These are phyloP conservation scores for Meteorus sp. DNA, from an alignment of 1,140 invertebrate genomes.

Conservation along the genomic window DNA sequence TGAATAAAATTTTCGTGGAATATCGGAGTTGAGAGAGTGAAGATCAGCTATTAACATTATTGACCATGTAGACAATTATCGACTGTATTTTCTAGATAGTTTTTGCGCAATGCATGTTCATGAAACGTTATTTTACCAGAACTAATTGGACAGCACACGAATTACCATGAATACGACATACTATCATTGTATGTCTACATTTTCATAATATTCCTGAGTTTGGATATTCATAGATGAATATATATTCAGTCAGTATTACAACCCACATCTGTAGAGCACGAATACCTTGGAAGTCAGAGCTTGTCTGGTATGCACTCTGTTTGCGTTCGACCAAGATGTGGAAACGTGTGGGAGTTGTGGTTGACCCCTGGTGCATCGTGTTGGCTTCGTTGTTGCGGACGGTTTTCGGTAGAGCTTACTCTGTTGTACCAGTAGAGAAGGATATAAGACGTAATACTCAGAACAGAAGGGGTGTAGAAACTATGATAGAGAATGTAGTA, in stretches of 20 bases:
- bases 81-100: too few species aligned
- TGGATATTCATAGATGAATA: background rate
- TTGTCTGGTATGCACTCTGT: slow-evolving; percentile 12
- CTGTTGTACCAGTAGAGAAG: background rate
- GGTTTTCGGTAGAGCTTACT: background rate
- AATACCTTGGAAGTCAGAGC: slow-evolving; percentile 5
- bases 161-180: too few species aligned
- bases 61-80: too few species aligned
- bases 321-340: slow-evolving; percentile 16
- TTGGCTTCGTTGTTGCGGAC: slow-evolving; percentile 2
- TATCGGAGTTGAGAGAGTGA: too few species aligned
- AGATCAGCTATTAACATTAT: too few species aligned
- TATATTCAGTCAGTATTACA: too few species aligned
- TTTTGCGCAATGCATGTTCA: too few species aligned
- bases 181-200: background rate
- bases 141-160: too few species aligned
- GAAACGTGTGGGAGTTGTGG: slow-evolving; percentile 25
- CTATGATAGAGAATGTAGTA: slow-evolving; percentile 20
- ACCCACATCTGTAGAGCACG: background rate
- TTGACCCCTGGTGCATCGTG: slow-evolving; percentile 21
- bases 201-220: background rate
- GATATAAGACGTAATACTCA: slow-evolving; percentile 14
- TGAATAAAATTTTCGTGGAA: too few species aligned
- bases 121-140: too few species aligned
- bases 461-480: background rate